Conservation (phyloP, 92 coral and sea anemone species). For the Desmophyllum pertusum region DNA sequence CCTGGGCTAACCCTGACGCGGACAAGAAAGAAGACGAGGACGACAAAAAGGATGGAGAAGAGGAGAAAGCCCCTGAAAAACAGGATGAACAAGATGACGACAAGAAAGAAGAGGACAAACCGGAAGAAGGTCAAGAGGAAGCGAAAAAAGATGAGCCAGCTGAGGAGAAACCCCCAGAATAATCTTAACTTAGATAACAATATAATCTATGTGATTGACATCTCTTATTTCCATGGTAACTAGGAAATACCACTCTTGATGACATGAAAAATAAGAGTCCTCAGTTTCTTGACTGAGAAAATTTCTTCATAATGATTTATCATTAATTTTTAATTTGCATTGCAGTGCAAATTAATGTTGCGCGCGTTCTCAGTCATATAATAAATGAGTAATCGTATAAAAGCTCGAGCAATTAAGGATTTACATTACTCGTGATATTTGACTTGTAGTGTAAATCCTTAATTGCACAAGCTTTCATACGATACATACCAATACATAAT, state of each 20-base stretch:
- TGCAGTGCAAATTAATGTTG: too few relatives aligned
- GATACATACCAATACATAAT: too few relatives aligned
- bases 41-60: slow-evolving; percentile 36
- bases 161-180: slow-evolving; percentile 50
- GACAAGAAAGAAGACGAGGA: slow-evolving; percentile 63
- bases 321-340: too few relatives aligned
- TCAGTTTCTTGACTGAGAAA: too few relatives aligned
- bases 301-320: too few relatives aligned
- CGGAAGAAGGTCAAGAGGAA: slow-evolving; percentile 54
- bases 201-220: background rate
- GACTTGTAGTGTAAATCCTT: too few relatives aligned
- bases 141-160: slow-evolving; percentile 51
- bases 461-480: too few relatives aligned
- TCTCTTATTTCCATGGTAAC: background rate
- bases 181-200: background rate
- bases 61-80: slow-evolving; percentile 44
- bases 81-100: slow-evolving; percentile 58
- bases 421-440: too few relatives aligned
- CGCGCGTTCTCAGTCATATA: too few relatives aligned
- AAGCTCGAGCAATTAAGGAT: too few relatives aligned
- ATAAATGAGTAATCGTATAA: too few relatives aligned
- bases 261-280: background rate
- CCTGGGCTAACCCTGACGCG: slow-evolving; percentile 86
- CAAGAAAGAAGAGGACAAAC: slow-evolving; percentile 58
- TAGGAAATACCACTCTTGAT: background rate